Evolutionary conservation across 2,888 invertebrate species (phyloP), one percentile per base, ranked within the genome.

Genomic region (Limenitis arthemis): DNA sequence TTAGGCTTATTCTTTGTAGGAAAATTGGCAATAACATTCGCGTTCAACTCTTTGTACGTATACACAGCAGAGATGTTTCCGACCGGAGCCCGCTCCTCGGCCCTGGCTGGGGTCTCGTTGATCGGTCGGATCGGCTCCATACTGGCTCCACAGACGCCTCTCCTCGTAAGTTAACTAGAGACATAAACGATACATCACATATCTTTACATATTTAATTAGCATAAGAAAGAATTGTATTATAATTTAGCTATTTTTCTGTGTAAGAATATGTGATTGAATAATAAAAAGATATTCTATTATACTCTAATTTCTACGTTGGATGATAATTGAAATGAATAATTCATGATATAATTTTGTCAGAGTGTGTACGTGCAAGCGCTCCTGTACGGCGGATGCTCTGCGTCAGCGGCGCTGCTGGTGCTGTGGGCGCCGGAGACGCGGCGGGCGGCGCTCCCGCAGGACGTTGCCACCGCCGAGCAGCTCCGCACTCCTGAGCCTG

Each of bases 11-110:
- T 88, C 75, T 82, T 92, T 65, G 72, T 86, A 64, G 91, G 92
- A 47, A 92, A 91, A 75, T 80, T 90, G 67, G 85, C 89, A 41
- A 90, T 91, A 53, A 89, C 91, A 44, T 88, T 89, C 65, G 89
- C 91, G 29, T 91, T 91, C 72, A 89, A 90, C 67, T 88, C 90
- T 12, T 72, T 91, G 61, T 91, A 91, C 75, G 88, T 91, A 67
- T 90, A 88, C 72, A 91, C 92, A 36, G 88, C 91, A 38, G 93
- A 93, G 77, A 81, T 93, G 74, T 93, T 91, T 73, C 93, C 93
- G 8, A 93, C 93, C 43, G 84, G 81, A 56, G 77, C 89, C 47
- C 88, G 93, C 50, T 89, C 90, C 66, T 90, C 91, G 12, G 83
- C 91, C 60, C 82, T 93, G 44, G 90, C 91, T 5, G 86, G 90